Percentiles rank a stretch among this genome's conserved stretches.
Conservation (phyloP, 2,888 invertebrate genomes). For the Shargacucullia verbasci region DNA sequence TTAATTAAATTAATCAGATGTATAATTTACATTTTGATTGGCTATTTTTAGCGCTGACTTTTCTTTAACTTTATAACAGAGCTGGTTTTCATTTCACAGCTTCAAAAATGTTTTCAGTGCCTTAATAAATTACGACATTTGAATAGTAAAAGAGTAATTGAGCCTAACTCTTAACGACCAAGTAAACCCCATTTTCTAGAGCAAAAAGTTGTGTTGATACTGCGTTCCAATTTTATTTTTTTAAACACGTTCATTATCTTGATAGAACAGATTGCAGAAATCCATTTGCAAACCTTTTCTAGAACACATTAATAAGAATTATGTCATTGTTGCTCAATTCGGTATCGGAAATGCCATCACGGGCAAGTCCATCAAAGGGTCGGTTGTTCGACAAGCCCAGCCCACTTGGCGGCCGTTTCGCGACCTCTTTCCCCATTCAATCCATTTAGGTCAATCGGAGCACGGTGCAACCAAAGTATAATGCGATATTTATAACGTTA, state of each 20-base stretch:
- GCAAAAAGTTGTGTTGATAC: too few relatives aligned
- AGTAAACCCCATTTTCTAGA: too few relatives aligned
- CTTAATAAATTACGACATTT: too few relatives aligned
- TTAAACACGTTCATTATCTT: too few relatives aligned
- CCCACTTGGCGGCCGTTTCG: slow-evolving; percentile 51
- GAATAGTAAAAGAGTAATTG: too few relatives aligned
- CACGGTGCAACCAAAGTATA: slow-evolving; percentile 53
- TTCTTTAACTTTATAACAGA: too few relatives aligned
- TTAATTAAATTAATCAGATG: slow-evolving; percentile 23
- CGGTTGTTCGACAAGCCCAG: slow-evolving; percentile 58
- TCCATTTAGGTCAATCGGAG: slow-evolving; percentile 74
- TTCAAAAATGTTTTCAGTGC: too few relatives aligned
- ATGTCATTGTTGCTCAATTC: slow-evolving; percentile 25
- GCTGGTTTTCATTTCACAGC: too few relatives aligned
- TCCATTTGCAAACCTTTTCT: slow-evolving; percentile 7
- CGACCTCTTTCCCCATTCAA: slow-evolving; percentile 68
- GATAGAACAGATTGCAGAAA: too few relatives aligned
- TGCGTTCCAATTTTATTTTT: too few relatives aligned
- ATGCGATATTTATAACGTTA: slow-evolving; percentile 42
- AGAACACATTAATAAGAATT: slow-evolving; percentile 29
- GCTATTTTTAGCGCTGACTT: slow-evolving; percentile 2
- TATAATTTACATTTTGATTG: slow-evolving; percentile 17
- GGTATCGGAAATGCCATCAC: slow-evolving; percentile 58
- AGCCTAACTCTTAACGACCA: too few relatives aligned
- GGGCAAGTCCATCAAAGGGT: slow-evolving; percentile 63